Evolutionary conservation across 2,113 vertebrate species (phyloP).

Genomic region (Rhineura floridana): DNA sequence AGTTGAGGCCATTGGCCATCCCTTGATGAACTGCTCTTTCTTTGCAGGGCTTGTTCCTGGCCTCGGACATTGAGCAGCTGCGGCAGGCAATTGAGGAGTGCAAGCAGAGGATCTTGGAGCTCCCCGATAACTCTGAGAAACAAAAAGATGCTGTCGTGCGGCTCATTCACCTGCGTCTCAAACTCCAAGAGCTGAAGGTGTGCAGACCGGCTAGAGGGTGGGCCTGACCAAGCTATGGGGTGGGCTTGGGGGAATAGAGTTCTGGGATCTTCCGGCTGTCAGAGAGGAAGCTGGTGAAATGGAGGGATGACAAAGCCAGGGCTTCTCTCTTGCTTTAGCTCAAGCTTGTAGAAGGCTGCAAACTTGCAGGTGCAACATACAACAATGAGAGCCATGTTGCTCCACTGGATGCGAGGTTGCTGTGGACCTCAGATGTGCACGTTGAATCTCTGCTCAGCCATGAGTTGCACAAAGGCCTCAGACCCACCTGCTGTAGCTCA

Average conservation of each 20-base stretch:
- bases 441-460: not conserved
- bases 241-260: not conserved
- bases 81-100: slow-evolving; percentile 92
- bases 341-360: not conserved
- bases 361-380: too few relatives aligned
- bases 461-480: not conserved
- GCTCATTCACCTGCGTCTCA: slow-evolving; percentile 96
- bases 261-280: not conserved
- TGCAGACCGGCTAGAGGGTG: rapidly evolving
- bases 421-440: not conserved
- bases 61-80: slow-evolving; percentile 88
- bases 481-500: not conserved
- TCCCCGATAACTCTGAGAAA: slow-evolving; percentile 92
- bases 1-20: not conserved
- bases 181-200: slow-evolving; percentile 96
- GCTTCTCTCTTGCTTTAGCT: not conserved
- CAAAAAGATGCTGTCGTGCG: slow-evolving; percentile 95
- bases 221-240: not conserved
- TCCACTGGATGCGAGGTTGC: too few relatives aligned
- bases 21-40: not conserved
- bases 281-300: not conserved
- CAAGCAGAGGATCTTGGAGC: slow-evolving; percentile 88
- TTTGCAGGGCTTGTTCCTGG: slow-evolving; percentile 87
- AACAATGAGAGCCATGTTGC: not conserved
- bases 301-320: not conserved